These are phyloP conservation scores for Pseudeuparius sepicola DNA, from an alignment of 2,888 invertebrate species.

Conservation along the genomic window DNA sequence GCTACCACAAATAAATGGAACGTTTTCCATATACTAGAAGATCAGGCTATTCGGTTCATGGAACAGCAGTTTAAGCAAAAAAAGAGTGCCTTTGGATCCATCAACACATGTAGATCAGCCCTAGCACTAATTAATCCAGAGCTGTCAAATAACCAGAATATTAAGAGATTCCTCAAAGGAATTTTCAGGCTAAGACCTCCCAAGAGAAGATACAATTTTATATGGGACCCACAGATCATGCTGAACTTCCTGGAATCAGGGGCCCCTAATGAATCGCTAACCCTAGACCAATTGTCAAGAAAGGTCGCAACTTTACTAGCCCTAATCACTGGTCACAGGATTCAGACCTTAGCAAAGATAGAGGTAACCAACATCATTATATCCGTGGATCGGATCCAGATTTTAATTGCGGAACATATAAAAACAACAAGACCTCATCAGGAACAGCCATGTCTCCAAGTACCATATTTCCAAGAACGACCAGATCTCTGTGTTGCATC, in stretches of 20 bases:
- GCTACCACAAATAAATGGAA: too few species aligned
- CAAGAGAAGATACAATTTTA: conserved; percentile 21
- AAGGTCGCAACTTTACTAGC: conserved; percentile 12
- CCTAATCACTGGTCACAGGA: conserved; percentile 12
- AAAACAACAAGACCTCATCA: conserved; percentile 13
- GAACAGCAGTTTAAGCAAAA: too few species aligned
- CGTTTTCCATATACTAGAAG: too few species aligned
- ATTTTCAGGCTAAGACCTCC: conserved; percentile 20
- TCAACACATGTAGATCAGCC: conserved; percentile 22
- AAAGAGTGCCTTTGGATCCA: conserved; percentile 17
- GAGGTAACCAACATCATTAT: conserved; percentile 12
- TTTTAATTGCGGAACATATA: conserved; percentile 9
- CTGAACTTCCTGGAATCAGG: conserved; percentile 6
- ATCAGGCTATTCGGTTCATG: too few species aligned
- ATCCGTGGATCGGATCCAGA: conserved; percentile 4
- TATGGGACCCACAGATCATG: conserved; percentile 24
- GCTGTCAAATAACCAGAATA: conserved; percentile 19
- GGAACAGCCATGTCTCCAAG: too few species aligned
- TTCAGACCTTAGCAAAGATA: conserved; percentile 15
- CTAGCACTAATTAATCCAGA: conserved; percentile 17
- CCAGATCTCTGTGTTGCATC: too few species aligned
- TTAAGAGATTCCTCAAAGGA: too few species aligned
- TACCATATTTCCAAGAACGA: too few species aligned
- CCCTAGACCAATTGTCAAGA: conserved; percentile 1
- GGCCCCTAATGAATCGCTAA: conserved; percentile 1